A percentile compares a stretch with the other conserved stretches of the same genome.
Conservation (phyloP, 2,888 invertebrate species). For the Coelinius sp. region DNA sequence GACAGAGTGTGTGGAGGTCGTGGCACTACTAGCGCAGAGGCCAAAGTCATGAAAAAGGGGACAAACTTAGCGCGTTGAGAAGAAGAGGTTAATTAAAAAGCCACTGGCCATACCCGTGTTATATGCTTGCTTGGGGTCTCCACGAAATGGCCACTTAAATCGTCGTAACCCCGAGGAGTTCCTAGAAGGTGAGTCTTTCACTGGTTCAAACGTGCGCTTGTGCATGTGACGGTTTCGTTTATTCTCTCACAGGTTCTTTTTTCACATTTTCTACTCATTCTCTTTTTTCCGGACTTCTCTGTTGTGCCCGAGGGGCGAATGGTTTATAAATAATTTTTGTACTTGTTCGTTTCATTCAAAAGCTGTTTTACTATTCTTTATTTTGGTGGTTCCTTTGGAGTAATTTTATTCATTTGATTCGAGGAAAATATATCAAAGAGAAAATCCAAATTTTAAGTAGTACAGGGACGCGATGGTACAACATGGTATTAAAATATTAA, state of each 20-base stretch:
- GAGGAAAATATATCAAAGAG: not conserved
- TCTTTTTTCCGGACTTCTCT: not conserved
- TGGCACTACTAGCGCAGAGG: slow-evolving; percentile 12
- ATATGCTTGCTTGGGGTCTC: slow-evolving; percentile 28
- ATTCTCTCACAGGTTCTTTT: slow-evolving; percentile 36
- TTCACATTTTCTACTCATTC: not conserved
- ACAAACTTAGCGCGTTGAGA: not conserved
- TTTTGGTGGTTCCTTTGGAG: not conserved
- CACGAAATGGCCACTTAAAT: slow-evolving; percentile 49
- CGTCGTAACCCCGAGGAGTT: slow-evolving; percentile 49
- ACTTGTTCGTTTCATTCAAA: not conserved
- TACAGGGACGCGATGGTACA: not conserved
- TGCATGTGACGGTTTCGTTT: slow-evolving; percentile 33
- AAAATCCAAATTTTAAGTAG: not conserved
- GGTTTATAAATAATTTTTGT: slow-evolving; percentile 42
- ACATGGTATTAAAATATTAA: no score
- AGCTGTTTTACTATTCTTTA: not conserved
- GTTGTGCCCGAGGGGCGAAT: not conserved
- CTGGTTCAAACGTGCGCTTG: slow-evolving; percentile 15
- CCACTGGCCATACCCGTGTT: slow-evolving; percentile 25
- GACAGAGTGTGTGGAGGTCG: slow-evolving; percentile 1
- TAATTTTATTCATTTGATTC: not conserved
- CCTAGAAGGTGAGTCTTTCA: slow-evolving; percentile 39
- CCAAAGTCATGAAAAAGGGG: slow-evolving; percentile 21
- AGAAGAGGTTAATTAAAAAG: slow-evolving; percentile 29